phyloP scores from a whole-genome alignment of 2,113 vertebrate genomes.

The Salvator merianae region DNA sequence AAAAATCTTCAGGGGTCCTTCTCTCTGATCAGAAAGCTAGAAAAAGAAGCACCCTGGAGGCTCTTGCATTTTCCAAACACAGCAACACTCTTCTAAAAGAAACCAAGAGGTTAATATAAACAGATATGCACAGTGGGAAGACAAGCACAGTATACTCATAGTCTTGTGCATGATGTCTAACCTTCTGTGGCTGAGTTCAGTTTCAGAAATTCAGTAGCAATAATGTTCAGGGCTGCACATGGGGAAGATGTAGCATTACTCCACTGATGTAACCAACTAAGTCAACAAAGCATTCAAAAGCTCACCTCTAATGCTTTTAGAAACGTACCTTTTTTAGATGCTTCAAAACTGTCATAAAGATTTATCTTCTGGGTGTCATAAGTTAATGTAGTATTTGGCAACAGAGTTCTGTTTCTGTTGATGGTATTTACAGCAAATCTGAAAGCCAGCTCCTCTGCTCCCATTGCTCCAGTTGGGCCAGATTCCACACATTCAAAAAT shows the following conservation, averaged over 20 bases:
- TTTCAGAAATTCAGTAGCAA: neutral
- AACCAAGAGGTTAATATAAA: too few relatives aligned
- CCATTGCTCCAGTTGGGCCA: slow-evolving; percentile 94
- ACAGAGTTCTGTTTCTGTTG: slow-evolving; percentile 97
- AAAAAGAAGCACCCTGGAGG: too few relatives aligned
- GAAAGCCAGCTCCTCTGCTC: slow-evolving; percentile 97
- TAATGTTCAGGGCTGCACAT: neutral
- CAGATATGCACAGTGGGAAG: neutral
- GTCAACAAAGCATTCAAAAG: neutral
- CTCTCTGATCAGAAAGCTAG: too few relatives aligned
- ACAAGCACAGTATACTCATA: too few relatives aligned
- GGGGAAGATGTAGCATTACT: neutral
- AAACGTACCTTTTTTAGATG: slow-evolving; percentile 95
- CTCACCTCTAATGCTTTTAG: slow-evolving; percentile 13
- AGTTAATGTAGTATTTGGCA: slow-evolving; percentile 97
- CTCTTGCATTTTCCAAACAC: too few relatives aligned
- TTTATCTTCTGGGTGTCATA: slow-evolving; percentile 99
- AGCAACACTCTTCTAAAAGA: too few relatives aligned
- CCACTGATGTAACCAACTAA: neutral
- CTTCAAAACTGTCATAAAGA: slow-evolving; percentile 98
- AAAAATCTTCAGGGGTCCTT: too few relatives aligned
- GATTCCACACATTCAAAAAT: slow-evolving; percentile 98
- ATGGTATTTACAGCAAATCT: slow-evolving; percentile 99
- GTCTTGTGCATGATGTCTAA: too few relatives aligned
- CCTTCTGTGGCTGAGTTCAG: neutral